A percentile compares a stretch with the other conserved stretches of the same genome.
Conservation (phyloP, 2,888 invertebrate species). For the Congeria kusceri region DNA sequence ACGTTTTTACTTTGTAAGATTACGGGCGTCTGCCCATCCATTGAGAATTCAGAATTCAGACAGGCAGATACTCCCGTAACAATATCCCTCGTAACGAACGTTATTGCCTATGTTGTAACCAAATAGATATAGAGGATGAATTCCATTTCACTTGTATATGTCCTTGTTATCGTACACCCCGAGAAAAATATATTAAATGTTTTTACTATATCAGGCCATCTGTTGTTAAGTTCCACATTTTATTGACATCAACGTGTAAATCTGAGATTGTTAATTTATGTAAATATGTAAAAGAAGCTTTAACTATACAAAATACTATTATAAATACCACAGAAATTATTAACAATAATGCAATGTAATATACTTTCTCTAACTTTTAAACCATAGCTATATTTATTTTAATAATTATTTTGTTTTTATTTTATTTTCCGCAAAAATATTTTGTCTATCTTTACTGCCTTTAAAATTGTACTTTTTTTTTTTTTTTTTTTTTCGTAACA, state of each 20-base stretch:
- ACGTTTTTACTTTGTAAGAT: neutral
- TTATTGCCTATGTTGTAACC: neutral
- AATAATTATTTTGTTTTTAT: neutral
- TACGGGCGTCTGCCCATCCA: neutral
- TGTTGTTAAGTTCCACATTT: neutral
- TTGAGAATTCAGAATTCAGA: slow-evolving; percentile 15
- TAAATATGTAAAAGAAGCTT: neutral
- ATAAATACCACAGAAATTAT: neutral
- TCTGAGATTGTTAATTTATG: neutral
- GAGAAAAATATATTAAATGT: neutral
- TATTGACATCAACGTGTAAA: neutral
- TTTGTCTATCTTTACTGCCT: neutral
- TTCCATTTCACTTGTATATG: slow-evolving; percentile 6
- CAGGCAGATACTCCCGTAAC: slow-evolving; percentile 1
- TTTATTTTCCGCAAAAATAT: neutral
- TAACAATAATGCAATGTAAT: neutral
- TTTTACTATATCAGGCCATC: neutral
- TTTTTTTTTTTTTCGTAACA: no score
- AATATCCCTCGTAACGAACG: neutral
- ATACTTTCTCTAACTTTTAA: no score
- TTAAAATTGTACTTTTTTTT: no score
- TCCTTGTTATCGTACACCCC: neutral
- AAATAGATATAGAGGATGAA: neutral
- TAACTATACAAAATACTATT: neutral
- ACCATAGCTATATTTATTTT: no score